A percentile compares a stretch with the other conserved stretches of the same genome.
phyloP scores from a whole-genome alignment of 2,888 invertebrate species.

The Gryllus longicercus region DNA sequence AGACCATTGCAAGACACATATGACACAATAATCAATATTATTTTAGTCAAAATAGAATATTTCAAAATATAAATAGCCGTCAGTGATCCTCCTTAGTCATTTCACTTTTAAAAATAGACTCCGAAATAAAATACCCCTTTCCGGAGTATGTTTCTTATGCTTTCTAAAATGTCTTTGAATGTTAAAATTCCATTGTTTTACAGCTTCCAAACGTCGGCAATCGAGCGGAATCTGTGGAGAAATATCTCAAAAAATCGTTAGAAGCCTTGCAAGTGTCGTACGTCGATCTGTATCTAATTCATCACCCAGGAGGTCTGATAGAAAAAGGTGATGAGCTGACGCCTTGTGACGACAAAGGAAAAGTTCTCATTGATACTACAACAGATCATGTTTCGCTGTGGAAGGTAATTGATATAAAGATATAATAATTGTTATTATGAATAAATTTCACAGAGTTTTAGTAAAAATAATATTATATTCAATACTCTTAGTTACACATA shows the following conservation, averaged over 20 bases:
- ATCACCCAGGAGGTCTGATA: constrained; percentile 68
- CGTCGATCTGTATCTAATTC: constrained; percentile 78
- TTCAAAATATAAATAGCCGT: too few species aligned
- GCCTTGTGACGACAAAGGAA: constrained; percentile 64
- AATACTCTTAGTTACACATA: too few species aligned
- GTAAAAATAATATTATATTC: too few species aligned
- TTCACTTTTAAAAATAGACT: background rate
- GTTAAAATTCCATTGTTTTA: constrained; percentile 38
- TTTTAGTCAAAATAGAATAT: too few species aligned
- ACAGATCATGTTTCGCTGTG: constrained; percentile 73
- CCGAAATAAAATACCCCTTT: too few species aligned
- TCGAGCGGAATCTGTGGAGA: constrained; percentile 58
- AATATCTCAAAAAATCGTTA: constrained; percentile 64
- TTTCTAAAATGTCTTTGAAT: too few species aligned
- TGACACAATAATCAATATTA: too few species aligned
- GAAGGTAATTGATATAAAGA: constrained; percentile 55
- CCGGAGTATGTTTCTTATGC: too few species aligned
- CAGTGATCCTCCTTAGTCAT: background rate
- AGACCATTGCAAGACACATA: too few species aligned
- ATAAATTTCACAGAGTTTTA: background rate
- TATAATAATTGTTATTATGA: background rate
- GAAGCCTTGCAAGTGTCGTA: constrained; percentile 69
- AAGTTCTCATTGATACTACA: constrained; percentile 56
- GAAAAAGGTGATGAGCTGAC: constrained; percentile 59
- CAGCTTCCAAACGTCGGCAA: constrained; percentile 69